Percentiles rank a stretch among this genome's conserved stretches.
These are phyloP conservation scores for Hypsopygia costalis DNA, from an alignment of 2,888 invertebrate genomes.

Conservation along the genomic window DNA sequence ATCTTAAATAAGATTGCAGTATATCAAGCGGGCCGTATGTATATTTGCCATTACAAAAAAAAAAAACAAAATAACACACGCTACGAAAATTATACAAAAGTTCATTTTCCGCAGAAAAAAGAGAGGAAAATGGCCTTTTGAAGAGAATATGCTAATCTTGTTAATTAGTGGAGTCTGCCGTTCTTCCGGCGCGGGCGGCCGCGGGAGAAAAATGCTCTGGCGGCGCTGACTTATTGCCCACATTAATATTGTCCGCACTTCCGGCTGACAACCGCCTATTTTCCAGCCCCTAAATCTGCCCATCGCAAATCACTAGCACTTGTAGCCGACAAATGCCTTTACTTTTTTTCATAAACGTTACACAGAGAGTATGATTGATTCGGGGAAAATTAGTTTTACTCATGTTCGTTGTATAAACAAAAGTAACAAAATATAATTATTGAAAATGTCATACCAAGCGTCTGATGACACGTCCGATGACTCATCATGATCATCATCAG, in stretches of 20 bases:
- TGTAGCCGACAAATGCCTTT: constrained; percentile 6
- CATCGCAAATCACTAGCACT: constrained; percentile 30
- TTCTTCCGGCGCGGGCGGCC: constrained; percentile 45
- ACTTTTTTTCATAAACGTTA: background rate
- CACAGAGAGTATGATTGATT: background rate
- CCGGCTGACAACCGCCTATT: constrained; percentile 56
- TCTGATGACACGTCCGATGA: too few relatives aligned
- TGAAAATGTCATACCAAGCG: too few relatives aligned
- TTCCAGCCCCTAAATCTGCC: constrained; percentile 47
- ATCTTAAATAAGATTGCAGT: too few relatives aligned
- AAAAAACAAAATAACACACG: too few relatives aligned
- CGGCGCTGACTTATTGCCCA: constrained; percentile 62
- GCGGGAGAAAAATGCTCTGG: constrained; percentile 67
- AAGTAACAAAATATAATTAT: too few relatives aligned
- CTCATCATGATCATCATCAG: too few relatives aligned
- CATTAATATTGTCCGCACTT: constrained; percentile 75
- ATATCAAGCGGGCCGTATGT: too few relatives aligned
- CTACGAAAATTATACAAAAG: too few relatives aligned
- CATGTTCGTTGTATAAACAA: too few relatives aligned
- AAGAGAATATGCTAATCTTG: constrained; percentile 72
- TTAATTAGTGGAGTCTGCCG: constrained; percentile 71
- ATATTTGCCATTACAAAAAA: constrained; percentile 23
- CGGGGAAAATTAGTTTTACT: too few relatives aligned
- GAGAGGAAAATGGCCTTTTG: constrained; percentile 48
- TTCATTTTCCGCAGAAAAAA: background rate